phyloP scores from a whole-genome alignment of 2,888 invertebrate genomes.

The Perithous albicinctus region DNA sequence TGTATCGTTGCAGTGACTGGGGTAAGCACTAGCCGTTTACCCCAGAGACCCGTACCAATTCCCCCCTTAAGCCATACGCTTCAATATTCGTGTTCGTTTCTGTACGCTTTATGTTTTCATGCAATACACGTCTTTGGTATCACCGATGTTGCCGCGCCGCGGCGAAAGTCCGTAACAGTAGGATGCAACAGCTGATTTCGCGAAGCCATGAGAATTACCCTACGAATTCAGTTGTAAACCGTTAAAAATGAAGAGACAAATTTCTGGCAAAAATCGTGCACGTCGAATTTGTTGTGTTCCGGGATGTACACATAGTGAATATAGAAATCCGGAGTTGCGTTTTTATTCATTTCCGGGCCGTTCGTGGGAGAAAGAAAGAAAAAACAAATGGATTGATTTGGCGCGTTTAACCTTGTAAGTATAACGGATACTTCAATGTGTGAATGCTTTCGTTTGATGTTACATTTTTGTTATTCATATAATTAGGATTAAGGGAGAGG shows the following conservation, averaged over 20 bases:
- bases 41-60: too few species aligned
- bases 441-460: too few species aligned
- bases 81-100: background rate
- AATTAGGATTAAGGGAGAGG: too few species aligned
- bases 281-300: background rate
- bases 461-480: too few species aligned
- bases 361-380: background rate
- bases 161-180: background rate
- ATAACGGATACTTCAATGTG: too few species aligned
- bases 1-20: too few species aligned
- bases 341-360: constrained; percentile 6
- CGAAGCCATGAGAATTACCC: background rate
- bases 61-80: too few species aligned
- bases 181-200: background rate
- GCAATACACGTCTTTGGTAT: too few species aligned
- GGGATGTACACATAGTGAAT: background rate
- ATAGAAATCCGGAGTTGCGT: background rate
- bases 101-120: too few species aligned
- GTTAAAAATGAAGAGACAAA: background rate
- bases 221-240: too few species aligned
- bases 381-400: background rate
- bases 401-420: background rate
- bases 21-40: too few species aligned
- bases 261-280: background rate
- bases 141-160: background rate